A percentile compares a stretch with the other conserved stretches of the same genome.
These are phyloP conservation scores for Polydrusus cervinus DNA, from an alignment of 2,888 invertebrate genomes.

Conservation along the genomic window DNA sequence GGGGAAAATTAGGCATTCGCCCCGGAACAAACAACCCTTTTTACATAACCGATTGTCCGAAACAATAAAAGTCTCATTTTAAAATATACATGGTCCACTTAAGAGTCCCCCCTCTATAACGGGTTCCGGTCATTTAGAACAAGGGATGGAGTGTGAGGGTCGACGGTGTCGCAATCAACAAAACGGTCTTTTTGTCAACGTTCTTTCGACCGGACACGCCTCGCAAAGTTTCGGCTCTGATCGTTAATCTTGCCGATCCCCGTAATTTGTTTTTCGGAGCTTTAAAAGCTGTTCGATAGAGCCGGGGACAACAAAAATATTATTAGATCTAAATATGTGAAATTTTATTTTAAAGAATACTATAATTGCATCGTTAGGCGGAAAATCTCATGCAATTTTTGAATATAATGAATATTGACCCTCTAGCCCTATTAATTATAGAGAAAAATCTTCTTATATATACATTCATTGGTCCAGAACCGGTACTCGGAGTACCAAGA, in stretches of 20 bases:
- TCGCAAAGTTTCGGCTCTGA: slow-evolving; percentile 39
- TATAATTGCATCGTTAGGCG: no score
- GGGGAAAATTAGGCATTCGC: not conserved
- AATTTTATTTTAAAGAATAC: not conserved
- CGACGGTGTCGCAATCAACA: slow-evolving; percentile 46
- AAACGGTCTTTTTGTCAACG: slow-evolving; percentile 51
- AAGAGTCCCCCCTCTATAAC: slow-evolving; percentile 25
- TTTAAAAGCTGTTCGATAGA: slow-evolving; percentile 15
- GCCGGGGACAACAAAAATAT: not conserved
- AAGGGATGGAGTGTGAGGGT: slow-evolving; percentile 43
- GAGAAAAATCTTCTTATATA: no score
- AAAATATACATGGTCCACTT: slow-evolving; percentile 36
- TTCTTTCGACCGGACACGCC: slow-evolving; percentile 47
- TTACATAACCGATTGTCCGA: slow-evolving; percentile 7
- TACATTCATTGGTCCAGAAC: no score
- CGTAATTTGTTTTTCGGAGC: slow-evolving; percentile 47
- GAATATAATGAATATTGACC: no score
- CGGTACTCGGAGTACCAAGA: no score
- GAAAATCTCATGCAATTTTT: no score
- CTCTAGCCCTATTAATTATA: no score
- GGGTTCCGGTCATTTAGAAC: slow-evolving; percentile 34
- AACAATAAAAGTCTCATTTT: slow-evolving; percentile 29
- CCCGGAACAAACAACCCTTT: slow-evolving; percentile 3
- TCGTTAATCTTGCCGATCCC: slow-evolving; percentile 53
- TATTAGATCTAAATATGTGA: not conserved